A percentile compares a stretch with the other conserved stretches of the same genome.
phyloP scores from a whole-genome alignment of 2,888 invertebrate species.

The Dendrolimus pini region DNA sequence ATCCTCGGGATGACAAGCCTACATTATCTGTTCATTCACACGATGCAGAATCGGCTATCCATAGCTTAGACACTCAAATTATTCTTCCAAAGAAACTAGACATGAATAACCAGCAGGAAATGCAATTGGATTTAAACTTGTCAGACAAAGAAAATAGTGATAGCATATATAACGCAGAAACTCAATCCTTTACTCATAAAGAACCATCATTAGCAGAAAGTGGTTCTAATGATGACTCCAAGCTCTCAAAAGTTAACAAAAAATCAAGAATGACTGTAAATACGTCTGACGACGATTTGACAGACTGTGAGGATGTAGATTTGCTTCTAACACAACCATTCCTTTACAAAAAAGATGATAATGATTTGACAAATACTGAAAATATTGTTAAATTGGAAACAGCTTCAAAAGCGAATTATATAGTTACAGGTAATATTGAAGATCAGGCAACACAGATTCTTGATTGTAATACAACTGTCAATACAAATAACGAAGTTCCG shows the following conservation, averaged over 20 bases:
- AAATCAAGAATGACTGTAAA: slow-evolving; percentile 10
- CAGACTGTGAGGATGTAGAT: slow-evolving; percentile 25
- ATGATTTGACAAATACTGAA: slow-evolving; percentile 43
- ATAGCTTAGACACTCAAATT: slow-evolving; percentile 28
- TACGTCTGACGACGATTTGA: slow-evolving; percentile 19
- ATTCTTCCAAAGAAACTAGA: slow-evolving; percentile 27
- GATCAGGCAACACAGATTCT: slow-evolving; percentile 27
- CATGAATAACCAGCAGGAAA: slow-evolving; percentile 38
- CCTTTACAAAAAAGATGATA: slow-evolving; percentile 21
- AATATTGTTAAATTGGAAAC: slow-evolving; percentile 16
- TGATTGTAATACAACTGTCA: slow-evolving; percentile 3
- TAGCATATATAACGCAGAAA: slow-evolving; percentile 33
- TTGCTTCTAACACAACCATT: slow-evolving; percentile 20
- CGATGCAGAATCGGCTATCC: slow-evolving; percentile 18
- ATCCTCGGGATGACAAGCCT: slow-evolving; percentile 6
- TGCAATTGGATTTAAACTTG: slow-evolving; percentile 38
- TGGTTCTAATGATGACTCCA: neutral
- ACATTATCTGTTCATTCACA: slow-evolving; percentile 25
- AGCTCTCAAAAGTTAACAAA: neutral
- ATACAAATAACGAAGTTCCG: slow-evolving; percentile 7
- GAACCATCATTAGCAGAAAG: neutral
- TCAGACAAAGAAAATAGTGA: slow-evolving; percentile 38
- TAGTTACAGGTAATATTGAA: slow-evolving; percentile 12
- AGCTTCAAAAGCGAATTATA: slow-evolving; percentile 2
- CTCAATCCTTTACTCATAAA: slow-evolving; percentile 19